Evolutionary conservation across 1,140 invertebrate genomes (phyloP), one percentile per base, ranked within the genome.

Genomic region (Liolophura sinensis): DNA sequence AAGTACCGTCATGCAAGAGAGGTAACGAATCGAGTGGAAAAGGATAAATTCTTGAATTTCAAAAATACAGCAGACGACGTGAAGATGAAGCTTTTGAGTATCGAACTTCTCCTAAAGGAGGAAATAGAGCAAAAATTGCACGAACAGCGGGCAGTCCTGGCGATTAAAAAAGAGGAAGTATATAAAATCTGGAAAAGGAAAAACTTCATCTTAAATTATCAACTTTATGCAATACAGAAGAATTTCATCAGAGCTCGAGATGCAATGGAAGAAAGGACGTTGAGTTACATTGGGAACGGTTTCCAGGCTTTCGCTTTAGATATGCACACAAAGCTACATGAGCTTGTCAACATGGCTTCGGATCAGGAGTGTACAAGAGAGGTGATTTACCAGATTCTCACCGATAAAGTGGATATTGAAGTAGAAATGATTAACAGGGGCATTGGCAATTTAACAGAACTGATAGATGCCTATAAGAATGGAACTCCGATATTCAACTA

Each of bases 241-340:
- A 76, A 77, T 60, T 78, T 78, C 60, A 64, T 75, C 24, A 54
- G 73, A 25, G 65, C 49, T 1, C 54, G 72, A 15, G 68, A 75
- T 49, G 77, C 72, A 0, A 77, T 77, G 77, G 75, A 77, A 20
- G 77, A 78, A 63, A 60, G 73, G 50, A 77, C 75, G 22, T 63
- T 77, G 16, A 63, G 55, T 12, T 61, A 68, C 54, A 27, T 78
- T 9, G 65, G 68, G n/a, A 61, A 67, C n/a, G 73, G 71, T 16
- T 78, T 74, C 49, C 66, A 73, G n/a, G 70, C 71, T 40, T 73
- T 69, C 65, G 60, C 68, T 15, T 73, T 62, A 46, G 40, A 52
- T 15, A 55, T 67, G 9, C 70, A 77, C 51, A 61, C 60, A 6
- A 62, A 71, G 22, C 24, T 76, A 14, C 51, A 60, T n/a, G 50